Conservation (phyloP, 2,113 vertebrate species). For the Hydropotes inermis region DNA sequence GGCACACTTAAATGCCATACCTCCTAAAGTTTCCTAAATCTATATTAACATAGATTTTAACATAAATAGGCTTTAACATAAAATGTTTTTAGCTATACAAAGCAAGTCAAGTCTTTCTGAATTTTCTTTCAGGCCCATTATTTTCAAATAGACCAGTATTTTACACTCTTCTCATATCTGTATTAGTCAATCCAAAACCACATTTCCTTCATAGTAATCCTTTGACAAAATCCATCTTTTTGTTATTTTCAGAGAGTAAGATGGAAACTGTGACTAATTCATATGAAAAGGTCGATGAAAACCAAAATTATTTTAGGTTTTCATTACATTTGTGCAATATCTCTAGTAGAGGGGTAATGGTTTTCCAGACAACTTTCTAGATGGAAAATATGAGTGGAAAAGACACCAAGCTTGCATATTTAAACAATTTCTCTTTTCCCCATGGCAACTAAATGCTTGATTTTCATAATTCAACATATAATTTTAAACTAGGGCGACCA, state of each 20-base stretch:
- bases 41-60: not conserved
- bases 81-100: not conserved
- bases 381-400: not conserved
- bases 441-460: constrained; percentile 34
- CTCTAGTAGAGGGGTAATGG: not conserved
- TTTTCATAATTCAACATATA: constrained; percentile 33
- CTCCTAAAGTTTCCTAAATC: not conserved
- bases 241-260: constrained; percentile 12
- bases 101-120: not conserved
- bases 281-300: not conserved
- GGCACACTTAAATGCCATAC: not conserved
- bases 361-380: not conserved
- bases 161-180: not conserved
- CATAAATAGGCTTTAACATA: not conserved
- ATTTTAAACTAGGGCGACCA: constrained; percentile 43
- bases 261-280: not conserved
- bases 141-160: not conserved
- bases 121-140: not conserved
- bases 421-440: constrained; percentile 27
- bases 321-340: not conserved
- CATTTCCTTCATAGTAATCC: not conserved
- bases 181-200: not conserved
- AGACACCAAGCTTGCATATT: not conserved
- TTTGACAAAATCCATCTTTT: constrained; percentile 13
- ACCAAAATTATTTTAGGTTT: constrained; percentile 18